Evolutionary conservation across 2,888 invertebrate species (phyloP).

Genomic region (Crocallis elinguaria): DNA sequence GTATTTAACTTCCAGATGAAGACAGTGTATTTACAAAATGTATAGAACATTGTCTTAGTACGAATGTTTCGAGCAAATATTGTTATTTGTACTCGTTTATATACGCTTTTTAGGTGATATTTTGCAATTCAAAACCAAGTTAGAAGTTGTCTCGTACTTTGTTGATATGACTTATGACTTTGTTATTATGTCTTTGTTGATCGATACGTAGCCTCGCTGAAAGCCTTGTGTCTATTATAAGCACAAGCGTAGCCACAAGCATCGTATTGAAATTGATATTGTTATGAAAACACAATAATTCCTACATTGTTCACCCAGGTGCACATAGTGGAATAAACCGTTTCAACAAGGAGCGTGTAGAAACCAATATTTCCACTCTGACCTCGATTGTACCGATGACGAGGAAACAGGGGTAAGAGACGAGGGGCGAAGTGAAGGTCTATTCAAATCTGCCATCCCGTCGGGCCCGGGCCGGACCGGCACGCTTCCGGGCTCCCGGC

Average conservation of each 20-base stretch:
- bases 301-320: no score
- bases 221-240: neutral
- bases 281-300: no score
- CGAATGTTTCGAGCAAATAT: conserved; percentile 6
- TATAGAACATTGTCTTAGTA: neutral
- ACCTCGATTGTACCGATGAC: conserved; percentile 24
- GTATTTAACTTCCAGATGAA: neutral
- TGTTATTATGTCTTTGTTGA: conserved; percentile 8
- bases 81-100: conserved; percentile 11
- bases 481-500: conserved; percentile 42
- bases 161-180: no score
- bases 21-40: neutral
- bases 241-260: conserved; percentile 1
- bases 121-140: neutral
- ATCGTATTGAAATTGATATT: conserved; percentile 11
- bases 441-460: conserved; percentile 56
- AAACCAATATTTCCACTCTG: conserved; percentile 5
- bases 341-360: conserved; percentile 4
- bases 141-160: neutral
- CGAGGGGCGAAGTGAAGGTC: conserved; percentile 37
- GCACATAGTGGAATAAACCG: no score
- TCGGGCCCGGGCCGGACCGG: conserved; percentile 26
- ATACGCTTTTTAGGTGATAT: no score
- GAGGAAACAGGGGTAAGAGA: conserved; percentile 7
- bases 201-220: conserved; percentile 1